Evolutionary conservation across 1,140 invertebrate species (phyloP).

Genomic region (Drosophila orena): DNA sequence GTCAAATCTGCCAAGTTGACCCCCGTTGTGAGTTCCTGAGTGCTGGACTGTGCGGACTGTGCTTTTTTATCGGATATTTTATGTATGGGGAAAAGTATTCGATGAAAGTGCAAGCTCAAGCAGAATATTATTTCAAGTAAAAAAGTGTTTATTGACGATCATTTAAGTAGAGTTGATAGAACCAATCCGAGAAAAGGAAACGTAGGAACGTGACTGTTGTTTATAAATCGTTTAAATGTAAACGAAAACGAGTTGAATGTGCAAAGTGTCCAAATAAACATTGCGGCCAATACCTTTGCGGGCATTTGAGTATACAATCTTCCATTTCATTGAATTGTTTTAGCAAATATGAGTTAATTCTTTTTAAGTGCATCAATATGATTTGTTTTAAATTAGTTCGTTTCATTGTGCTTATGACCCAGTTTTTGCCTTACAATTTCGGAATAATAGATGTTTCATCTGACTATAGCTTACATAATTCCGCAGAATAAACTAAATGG

Average conservation of each 20-base stretch:
- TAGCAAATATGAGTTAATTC: not conserved
- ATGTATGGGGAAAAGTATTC: slow-evolving; percentile 28
- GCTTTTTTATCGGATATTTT: slow-evolving; percentile 48
- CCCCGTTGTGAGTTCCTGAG: slow-evolving; percentile 29
- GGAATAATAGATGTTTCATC: no score
- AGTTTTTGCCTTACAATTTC: no score
- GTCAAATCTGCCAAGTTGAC: slow-evolving; percentile 56
- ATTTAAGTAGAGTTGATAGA: slow-evolving; percentile 46
- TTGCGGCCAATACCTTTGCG: not conserved
- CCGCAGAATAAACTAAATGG: slow-evolving; percentile 1
- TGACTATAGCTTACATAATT: not conserved
- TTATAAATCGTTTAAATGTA: slow-evolving; percentile 34
- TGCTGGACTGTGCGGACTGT: slow-evolving; percentile 20
- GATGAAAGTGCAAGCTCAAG: slow-evolving; percentile 10
- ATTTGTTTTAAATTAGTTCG: no score
- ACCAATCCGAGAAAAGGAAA: slow-evolving; percentile 17
- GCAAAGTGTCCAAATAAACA: slow-evolving; percentile 41
- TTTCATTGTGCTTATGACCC: no score
- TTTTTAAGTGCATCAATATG: no score
- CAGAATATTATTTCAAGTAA: slow-evolving; percentile 33
- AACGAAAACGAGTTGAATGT: slow-evolving; percentile 23
- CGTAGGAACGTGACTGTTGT: slow-evolving; percentile 44
- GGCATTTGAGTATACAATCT: slow-evolving; percentile 5
- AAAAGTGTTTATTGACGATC: slow-evolving; percentile 40
- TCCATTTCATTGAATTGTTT: not conserved